Conservation (phyloP, 2,888 invertebrate genomes). For the Calliopum simillimum region DNA sequence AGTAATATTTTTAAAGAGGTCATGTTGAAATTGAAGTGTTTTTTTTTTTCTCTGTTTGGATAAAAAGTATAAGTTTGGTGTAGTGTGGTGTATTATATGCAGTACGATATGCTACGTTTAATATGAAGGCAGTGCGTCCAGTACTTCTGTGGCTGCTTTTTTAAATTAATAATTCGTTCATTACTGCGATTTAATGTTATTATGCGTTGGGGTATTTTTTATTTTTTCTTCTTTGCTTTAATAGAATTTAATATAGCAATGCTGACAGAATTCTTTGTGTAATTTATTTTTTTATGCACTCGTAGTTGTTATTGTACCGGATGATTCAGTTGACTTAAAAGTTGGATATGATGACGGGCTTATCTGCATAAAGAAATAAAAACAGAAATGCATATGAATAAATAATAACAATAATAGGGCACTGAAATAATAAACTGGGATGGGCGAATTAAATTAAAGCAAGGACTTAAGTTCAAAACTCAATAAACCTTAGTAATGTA, state of each 20-base stretch:
- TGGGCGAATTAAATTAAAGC: too few species aligned
- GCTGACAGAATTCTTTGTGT: neutral
- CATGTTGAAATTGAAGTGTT: neutral
- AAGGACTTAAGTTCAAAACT: too few species aligned
- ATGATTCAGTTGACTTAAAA: conserved; percentile 23
- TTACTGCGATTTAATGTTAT: neutral
- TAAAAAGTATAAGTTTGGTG: neutral
- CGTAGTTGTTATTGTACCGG: conserved; percentile 7
- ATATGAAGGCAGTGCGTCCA: conserved; percentile 7
- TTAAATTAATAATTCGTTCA: conserved; percentile 24
- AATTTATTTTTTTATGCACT: neutral
- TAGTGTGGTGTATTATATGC: neutral
- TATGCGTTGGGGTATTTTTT: conserved; percentile 4
- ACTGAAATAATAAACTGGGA: too few species aligned
- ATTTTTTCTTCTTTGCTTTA: neutral
- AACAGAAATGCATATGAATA: too few species aligned
- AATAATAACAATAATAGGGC: too few species aligned
- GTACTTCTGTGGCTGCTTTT: conserved; percentile 1
- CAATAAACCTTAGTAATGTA: too few species aligned
- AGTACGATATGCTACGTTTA: too few species aligned
- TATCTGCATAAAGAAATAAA: conserved; percentile 2
- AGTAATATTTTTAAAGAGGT: conserved; percentile 4
- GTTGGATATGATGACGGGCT: conserved; percentile 9
- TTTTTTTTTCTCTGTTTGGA: neutral
- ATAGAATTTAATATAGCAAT: conserved; percentile 25